Conservation (phyloP, 2,113 vertebrate species). For the Pagrus major region DNA sequence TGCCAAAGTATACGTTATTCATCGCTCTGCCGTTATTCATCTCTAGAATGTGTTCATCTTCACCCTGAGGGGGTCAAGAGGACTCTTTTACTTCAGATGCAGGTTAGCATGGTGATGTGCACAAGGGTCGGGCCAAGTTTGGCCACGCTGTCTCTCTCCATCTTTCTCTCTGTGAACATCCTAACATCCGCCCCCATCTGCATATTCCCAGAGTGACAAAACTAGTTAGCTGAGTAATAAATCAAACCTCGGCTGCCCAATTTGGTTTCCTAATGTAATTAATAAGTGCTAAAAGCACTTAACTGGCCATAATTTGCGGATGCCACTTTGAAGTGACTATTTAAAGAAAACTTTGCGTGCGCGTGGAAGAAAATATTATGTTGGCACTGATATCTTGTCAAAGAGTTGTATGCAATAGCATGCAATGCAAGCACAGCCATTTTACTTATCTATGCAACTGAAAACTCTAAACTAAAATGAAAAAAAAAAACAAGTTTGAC, state of each 20-base stretch:
- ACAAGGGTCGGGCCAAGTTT: conserved; percentile 60
- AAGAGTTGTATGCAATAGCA: conserved; percentile 25
- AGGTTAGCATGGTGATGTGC: conserved; percentile 47
- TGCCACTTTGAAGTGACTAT: conserved; percentile 81
- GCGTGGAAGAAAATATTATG: conserved; percentile 58
- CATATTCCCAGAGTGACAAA: conserved; percentile 87
- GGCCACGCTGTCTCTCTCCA: conserved; percentile 73
- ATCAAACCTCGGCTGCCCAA: conserved; percentile 86
- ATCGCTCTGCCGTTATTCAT: conserved; percentile 14
- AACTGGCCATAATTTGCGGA: conserved; percentile 82
- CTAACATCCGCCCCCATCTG: conserved; percentile 73
- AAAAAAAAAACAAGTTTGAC: not conserved
- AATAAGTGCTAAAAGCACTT: conserved; percentile 87
- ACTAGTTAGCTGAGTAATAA: conserved; percentile 87
- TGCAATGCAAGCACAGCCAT: not conserved
- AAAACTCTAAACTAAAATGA: not conserved
- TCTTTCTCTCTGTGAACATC: conserved; percentile 68
- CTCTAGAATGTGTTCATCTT: conserved; percentile 21
- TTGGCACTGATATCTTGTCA: conserved; percentile 8
- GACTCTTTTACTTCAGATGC: conserved; percentile 41
- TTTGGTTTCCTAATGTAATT: conserved; percentile 88
- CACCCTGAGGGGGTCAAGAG: conserved; percentile 31
- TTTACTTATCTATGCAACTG: not conserved
- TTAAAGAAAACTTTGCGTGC: conserved; percentile 74
- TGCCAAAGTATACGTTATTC: conserved; percentile 25